These are phyloP conservation scores for Phoebastria nigripes DNA, from an alignment of 2,797 vertebrate genomes.

Conservation along the genomic window DNA sequence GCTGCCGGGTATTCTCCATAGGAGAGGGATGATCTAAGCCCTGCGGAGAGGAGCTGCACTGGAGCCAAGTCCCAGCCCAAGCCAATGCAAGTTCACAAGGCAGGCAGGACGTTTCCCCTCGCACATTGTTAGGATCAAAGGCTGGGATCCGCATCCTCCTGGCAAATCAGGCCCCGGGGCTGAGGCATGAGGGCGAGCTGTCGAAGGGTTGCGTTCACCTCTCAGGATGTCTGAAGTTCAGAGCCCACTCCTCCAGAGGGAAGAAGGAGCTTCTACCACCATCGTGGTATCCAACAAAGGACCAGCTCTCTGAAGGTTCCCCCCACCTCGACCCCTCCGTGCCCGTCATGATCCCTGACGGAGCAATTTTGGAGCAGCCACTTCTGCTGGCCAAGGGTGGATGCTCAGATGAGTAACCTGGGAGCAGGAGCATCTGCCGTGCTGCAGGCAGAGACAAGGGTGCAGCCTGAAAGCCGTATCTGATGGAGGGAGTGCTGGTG, in stretches of 20 bases:
- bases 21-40: background rate
- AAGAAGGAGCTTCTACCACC: background rate
- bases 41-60: rapidly evolving
- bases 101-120: background rate
- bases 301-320: rapidly evolving
- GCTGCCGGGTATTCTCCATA: background rate
- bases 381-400: background rate
- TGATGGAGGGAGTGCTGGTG: background rate
- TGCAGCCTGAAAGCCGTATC: rapidly evolving
- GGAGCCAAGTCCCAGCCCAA: background rate
- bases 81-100: background rate
- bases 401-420: background rate
- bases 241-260: background rate
- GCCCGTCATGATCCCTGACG: rapidly evolving
- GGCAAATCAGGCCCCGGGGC: rapidly evolving
- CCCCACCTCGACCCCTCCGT: rapidly evolving
- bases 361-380: rapidly evolving
- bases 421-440: background rate
- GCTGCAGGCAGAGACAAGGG: background rate
- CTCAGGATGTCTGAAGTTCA: background rate
- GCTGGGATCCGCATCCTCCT: background rate
- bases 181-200: rapidly evolving
- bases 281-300: background rate
- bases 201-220: background rate
- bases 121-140: background rate